Base-by-base conservation (phyloP, 2,888 invertebrate genomes). In the Ochropleura plecta region DNA sequence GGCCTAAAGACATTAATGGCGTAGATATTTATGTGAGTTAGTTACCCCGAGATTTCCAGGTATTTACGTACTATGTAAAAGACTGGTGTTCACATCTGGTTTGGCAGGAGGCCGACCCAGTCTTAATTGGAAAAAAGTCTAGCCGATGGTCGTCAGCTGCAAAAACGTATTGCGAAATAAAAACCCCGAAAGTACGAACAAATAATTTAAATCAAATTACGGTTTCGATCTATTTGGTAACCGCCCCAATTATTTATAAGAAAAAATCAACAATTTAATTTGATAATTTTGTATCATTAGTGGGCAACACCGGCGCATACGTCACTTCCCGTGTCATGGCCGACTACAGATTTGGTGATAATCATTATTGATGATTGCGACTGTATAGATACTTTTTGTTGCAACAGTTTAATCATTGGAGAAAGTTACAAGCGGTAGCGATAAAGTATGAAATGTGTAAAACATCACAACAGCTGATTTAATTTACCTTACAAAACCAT, bases 351-450 rank as follows among this genome's bases (percentile, higher is more conserved):
- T 94, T 92, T 93, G 92, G 93, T 93, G 95, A 94, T 95, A 95
- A 95, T 95, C 94, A 93, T 95, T 95, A 95, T 95, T 95, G 95
- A 95, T 95, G 95, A 95, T 95, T 95, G 93, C 93, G 90, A 89
- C 91, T 89, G 89, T 92, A 93, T 93, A 92, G 92, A 91, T 92
- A 90, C 89, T 82, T 81, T 94, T 94, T 94, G 92, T 94, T 92
- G 91, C 91, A 91, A 89, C 91, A 89, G 89, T 75, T 85, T 84
- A 57, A 70, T 67, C 51, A 82, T 60, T 88, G 90, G 90, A 76
- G 53, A 85, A 90, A 91, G 79, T 44, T 3, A 80, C 44, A 44
- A 78, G 78, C 55, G 68, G n/a, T 0, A 78, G 86, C 86, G 78
- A 44, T 59, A n/a, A n/a, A 44, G 40, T 16, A 18, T 49, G 6